phyloP scores from a whole-genome alignment of 2,113 vertebrate species.

The Synodontis membranacea region DNA sequence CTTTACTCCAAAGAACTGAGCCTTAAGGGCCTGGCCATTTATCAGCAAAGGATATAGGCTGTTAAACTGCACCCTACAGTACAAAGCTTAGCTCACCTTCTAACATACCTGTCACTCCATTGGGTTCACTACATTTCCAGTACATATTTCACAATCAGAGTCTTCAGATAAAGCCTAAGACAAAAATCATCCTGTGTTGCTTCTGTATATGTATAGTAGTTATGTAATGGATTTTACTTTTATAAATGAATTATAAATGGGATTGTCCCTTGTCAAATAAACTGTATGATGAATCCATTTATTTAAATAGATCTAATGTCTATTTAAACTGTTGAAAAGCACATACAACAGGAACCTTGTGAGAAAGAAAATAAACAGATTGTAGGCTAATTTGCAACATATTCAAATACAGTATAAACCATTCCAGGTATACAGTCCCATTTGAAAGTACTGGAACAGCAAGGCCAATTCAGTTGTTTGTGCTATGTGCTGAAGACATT shows the following conservation, averaged over 20 bases:
- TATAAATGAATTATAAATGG: not conserved
- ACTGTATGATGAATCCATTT: not conserved
- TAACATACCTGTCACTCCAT: not conserved
- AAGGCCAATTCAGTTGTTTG: not conserved
- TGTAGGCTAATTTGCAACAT: not conserved
- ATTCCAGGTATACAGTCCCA: not conserved
- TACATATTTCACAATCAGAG: not conserved
- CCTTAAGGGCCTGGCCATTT: conserved; percentile 44
- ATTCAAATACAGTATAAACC: not conserved
- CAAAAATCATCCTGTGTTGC: not conserved
- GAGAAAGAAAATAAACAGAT: not conserved
- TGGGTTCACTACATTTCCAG: not conserved
- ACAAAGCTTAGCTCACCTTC: too few species aligned
- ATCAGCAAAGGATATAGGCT: conserved; percentile 47
- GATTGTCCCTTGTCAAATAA: not conserved
- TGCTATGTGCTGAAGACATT: not conserved
- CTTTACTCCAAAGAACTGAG: conserved; percentile 48
- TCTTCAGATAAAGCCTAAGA: not conserved
- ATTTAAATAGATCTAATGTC: too few species aligned
- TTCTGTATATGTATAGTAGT: not conserved
- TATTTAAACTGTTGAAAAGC: not conserved
- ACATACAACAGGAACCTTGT: not conserved
- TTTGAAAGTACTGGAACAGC: not conserved
- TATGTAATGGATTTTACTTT: not conserved
- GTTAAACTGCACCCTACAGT: not conserved